Evolutionary conservation across 2,888 invertebrate species (phyloP).

Genomic region (Adineta ricciae): DNA sequence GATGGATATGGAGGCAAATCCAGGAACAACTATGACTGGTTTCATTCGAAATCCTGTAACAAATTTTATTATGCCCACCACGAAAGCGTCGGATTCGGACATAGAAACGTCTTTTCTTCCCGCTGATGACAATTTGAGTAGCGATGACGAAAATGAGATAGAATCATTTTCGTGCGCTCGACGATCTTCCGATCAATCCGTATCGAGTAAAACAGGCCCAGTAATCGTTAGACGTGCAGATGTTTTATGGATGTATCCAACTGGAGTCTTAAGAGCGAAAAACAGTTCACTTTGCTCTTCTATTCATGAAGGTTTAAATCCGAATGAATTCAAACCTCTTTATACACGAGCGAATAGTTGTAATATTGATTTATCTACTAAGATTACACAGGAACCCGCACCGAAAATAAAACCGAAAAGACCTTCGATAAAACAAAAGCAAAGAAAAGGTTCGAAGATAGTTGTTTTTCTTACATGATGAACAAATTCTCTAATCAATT

Average conservation of each 20-base stretch:
- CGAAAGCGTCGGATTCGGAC: background rate
- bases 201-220: background rate
- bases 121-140: background rate
- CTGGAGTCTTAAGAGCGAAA: background rate
- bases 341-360: background rate
- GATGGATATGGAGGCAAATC: background rate
- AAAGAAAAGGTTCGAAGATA: background rate
- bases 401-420: background rate
- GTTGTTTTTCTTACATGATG: no score
- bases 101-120: background rate
- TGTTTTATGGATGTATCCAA: background rate
- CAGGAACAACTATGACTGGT: background rate
- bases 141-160: background rate
- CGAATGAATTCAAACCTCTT: background rate
- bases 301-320: background rate
- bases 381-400: background rate
- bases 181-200: background rate
- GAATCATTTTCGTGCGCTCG: background rate
- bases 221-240: background rate
- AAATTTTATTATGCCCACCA: background rate
- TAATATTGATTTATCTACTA: background rate
- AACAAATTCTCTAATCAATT: background rate
- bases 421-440: background rate
- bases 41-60: conserved; percentile 16
- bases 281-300: background rate